Percentiles rank a stretch among this genome's conserved stretches.
These are phyloP conservation scores for Otocyon megalotis DNA, from an alignment of 2,113 vertebrate species.

Conservation along the genomic window DNA sequence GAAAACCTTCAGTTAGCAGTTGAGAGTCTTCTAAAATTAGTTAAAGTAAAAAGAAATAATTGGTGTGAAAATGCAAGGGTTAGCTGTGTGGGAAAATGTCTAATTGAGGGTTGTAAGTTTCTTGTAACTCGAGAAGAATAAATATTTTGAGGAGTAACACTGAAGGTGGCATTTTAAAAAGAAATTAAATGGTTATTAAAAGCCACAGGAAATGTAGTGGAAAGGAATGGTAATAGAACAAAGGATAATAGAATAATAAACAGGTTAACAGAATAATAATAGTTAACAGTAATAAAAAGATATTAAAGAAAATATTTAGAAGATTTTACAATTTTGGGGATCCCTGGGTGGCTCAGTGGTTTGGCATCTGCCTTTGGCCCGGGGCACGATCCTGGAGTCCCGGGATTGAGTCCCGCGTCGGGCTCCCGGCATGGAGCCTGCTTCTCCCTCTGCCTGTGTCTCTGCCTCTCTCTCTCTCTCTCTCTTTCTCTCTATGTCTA, in stretches of 20 bases:
- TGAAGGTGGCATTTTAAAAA: conserved; percentile 73
- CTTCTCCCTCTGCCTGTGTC: too few relatives aligned
- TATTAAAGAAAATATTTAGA: neutral
- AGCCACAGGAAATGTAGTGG: neutral
- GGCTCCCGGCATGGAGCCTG: too few relatives aligned
- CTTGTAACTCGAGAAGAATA: conserved; percentile 71
- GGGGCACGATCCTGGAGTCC: too few relatives aligned
- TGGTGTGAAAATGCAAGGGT: conserved; percentile 76
- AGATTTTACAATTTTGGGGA: neutral
- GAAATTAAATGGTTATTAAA: conserved; percentile 74
- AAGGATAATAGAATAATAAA: conserved; percentile 56
- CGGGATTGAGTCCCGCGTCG: too few relatives aligned
- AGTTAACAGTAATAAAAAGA: neutral
- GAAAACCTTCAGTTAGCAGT: conserved; percentile 70
- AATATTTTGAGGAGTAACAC: conserved; percentile 80
- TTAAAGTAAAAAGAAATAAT: conserved; percentile 69
- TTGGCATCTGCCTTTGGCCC: too few relatives aligned
- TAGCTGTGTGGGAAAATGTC: conserved; percentile 69
- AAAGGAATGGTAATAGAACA: conserved; percentile 21
- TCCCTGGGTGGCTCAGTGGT: too few relatives aligned
- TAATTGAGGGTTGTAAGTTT: conserved; percentile 78
- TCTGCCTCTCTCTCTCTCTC: too few relatives aligned
- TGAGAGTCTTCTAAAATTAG: conserved; percentile 76
- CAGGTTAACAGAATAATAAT: conserved; percentile 42
- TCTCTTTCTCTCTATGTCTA: too few relatives aligned